These are phyloP conservation scores for Gortyna flavago DNA, from an alignment of 2,888 invertebrate genomes.

Conservation along the genomic window DNA sequence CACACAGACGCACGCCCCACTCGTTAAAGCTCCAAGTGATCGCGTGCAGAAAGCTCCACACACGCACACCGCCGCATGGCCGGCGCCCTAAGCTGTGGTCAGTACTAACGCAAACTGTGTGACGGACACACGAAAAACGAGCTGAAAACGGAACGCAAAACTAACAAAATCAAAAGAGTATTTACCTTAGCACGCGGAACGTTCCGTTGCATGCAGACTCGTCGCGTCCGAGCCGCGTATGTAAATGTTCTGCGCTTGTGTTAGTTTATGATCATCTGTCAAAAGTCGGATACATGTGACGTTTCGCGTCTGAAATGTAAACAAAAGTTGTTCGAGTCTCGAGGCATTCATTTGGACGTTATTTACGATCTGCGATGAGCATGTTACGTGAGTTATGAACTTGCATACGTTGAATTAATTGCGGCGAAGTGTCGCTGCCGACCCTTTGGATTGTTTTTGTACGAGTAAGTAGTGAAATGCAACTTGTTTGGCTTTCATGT, in stretches of 20 bases:
- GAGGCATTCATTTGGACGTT: slow-evolving; percentile 80
- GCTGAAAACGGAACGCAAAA: slow-evolving; percentile 88
- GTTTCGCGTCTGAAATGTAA: slow-evolving; percentile 88
- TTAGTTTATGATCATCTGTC: slow-evolving; percentile 88
- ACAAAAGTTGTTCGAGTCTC: slow-evolving; percentile 85
- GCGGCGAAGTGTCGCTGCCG: slow-evolving; percentile 78
- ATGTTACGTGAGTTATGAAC: slow-evolving; percentile 86
- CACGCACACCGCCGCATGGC: slow-evolving; percentile 87
- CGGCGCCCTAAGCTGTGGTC: slow-evolving; percentile 90
- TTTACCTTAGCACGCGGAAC: slow-evolving; percentile 70
- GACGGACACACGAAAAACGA: slow-evolving; percentile 90
- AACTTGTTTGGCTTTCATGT: slow-evolving; percentile 74
- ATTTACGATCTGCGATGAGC: slow-evolving; percentile 82
- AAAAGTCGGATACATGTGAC: slow-evolving; percentile 89
- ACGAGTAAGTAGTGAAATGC: slow-evolving; percentile 85
- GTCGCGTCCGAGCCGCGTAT: slow-evolving; percentile 77
- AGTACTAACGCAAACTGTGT: slow-evolving; percentile 90
- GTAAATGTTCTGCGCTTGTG: slow-evolving; percentile 86
- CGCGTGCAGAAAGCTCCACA: slow-evolving; percentile 90
- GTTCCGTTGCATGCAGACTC: slow-evolving; percentile 67
- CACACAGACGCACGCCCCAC: slow-evolving; percentile 86
- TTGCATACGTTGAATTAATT: slow-evolving; percentile 87
- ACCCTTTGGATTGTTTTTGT: slow-evolving; percentile 85
- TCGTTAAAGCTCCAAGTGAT: slow-evolving; percentile 86
- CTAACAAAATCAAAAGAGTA: slow-evolving; percentile 79